A percentile compares a stretch with the other conserved stretches of the same genome.
These are phyloP conservation scores for Microhierax caerulescens DNA, from an alignment of 2,797 vertebrate genomes.

Conservation along the genomic window DNA sequence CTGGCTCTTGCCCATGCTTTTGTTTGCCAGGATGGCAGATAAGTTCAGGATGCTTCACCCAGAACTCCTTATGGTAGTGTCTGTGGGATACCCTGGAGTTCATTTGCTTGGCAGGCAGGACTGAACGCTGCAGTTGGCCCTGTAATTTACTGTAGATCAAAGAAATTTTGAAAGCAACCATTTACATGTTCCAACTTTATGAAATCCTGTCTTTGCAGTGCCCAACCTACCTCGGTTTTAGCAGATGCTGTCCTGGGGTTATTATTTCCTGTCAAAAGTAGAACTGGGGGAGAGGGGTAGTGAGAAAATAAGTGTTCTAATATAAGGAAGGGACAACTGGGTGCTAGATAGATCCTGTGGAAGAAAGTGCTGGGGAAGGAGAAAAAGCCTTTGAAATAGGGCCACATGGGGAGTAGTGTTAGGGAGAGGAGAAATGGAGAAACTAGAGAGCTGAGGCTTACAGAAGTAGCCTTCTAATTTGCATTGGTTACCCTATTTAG, in stretches of 20 bases:
- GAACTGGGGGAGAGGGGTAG: not conserved
- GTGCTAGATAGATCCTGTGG: not conserved
- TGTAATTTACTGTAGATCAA: not conserved
- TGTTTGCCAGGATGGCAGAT: not conserved
- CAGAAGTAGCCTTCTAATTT: not conserved
- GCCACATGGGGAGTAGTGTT: rapidly evolving
- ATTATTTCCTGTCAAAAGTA: not conserved
- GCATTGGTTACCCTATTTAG: not conserved
- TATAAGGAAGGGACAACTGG: not conserved
- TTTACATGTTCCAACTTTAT: not conserved
- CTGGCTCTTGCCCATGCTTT: rapidly evolving
- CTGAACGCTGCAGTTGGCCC: not conserved
- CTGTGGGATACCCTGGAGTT: not conserved
- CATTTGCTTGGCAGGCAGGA: not conserved
- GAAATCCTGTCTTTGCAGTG: not conserved
- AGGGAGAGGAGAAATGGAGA: not conserved
- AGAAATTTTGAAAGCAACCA: not conserved
- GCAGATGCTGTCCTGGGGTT: not conserved
- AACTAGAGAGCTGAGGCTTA: not conserved
- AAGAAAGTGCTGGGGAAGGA: not conserved
- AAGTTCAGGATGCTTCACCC: not conserved
- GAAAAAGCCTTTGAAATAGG: not conserved
- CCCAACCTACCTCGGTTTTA: rapidly evolving
- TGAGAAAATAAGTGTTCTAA: not conserved
- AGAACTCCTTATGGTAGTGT: too few relatives aligned